These are phyloP conservation scores for Rhyacichthys aspro DNA, from an alignment of 2,797 vertebrate genomes.

Conservation along the genomic window DNA sequence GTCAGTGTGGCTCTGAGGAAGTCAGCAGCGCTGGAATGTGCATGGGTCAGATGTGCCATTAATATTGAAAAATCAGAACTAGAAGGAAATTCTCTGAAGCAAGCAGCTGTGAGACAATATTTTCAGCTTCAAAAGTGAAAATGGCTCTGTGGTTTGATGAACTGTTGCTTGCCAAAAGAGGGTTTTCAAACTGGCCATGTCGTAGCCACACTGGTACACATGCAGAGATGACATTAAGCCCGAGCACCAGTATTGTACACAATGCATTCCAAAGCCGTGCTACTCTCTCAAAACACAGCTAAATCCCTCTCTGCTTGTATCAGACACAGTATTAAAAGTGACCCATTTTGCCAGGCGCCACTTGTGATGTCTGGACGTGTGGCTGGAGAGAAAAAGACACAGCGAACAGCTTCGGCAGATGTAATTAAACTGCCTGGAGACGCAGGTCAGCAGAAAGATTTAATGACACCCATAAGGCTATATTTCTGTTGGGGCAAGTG, in stretches of 20 bases:
- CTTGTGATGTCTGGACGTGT: conserved; percentile 32
- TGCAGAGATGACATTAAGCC: conserved; percentile 43
- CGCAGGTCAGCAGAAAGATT: conserved; percentile 21
- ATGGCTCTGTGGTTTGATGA: too few species aligned
- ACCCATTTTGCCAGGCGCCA: conserved; percentile 66
- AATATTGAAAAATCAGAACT: not conserved
- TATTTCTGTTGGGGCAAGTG: conserved; percentile 37
- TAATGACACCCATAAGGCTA: conserved; percentile 20
- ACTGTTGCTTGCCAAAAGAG: not conserved
- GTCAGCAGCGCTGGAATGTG: conserved; percentile 51
- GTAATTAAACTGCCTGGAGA: conserved; percentile 48
- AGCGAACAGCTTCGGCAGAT: conserved; percentile 16
- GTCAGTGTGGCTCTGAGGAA: conserved; percentile 43
- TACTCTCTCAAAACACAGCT: conserved; percentile 32
- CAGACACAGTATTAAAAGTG: conserved; percentile 67
- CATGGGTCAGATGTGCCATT: conserved; percentile 28
- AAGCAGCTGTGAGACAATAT: not conserved
- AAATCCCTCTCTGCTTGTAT: conserved; percentile 61
- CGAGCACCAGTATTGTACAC: conserved; percentile 32
- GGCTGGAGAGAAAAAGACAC: conserved; percentile 12
- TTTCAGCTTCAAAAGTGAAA: not conserved
- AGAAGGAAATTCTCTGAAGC: not conserved
- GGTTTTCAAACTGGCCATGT: not conserved
- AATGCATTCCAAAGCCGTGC: conserved; percentile 50
- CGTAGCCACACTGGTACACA: conserved; percentile 17